Percentiles rank a stretch among this genome's conserved stretches.
Evolutionary conservation across 2,113 vertebrate genomes (phyloP).

Genomic region (Kryptolebias marmoratus): DNA sequence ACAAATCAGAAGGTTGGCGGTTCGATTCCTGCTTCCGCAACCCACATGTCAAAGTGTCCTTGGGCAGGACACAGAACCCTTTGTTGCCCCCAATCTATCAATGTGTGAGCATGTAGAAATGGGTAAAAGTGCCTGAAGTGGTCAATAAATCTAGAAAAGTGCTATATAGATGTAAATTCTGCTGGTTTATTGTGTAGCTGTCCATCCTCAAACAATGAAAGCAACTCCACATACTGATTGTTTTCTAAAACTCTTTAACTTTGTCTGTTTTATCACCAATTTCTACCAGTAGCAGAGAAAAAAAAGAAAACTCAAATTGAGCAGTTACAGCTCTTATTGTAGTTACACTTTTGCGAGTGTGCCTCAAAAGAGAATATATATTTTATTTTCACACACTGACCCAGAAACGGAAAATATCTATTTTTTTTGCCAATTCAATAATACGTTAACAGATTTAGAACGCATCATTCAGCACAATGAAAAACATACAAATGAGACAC

Average conservation of each 20-base stretch:
- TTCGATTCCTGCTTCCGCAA: no score
- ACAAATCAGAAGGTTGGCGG: no score
- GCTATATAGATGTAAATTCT: no score
- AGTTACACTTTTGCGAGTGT: background rate
- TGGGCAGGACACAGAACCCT: no score
- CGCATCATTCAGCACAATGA: background rate
- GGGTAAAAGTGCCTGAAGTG: no score
- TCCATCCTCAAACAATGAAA: no score
- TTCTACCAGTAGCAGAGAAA: background rate
- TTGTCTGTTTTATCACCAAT: background rate
- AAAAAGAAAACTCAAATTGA: background rate
- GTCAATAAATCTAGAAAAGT: no score
- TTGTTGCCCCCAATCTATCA: no score
- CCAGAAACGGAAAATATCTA: background rate
- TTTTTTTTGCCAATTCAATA: background rate
- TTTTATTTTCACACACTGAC: background rate
- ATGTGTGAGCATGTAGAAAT: no score
- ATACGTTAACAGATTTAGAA: background rate
- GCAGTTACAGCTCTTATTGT: background rate
- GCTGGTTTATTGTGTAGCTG: no score
- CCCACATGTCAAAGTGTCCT: no score
- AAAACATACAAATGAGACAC: slow-evolving; percentile 5
- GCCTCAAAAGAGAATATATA: background rate
- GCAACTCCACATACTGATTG: no score
- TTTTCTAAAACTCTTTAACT: background rate